Evolutionary conservation across 2,797 vertebrate genomes (phyloP).

Genomic region (Eospalax fontanierii): DNA sequence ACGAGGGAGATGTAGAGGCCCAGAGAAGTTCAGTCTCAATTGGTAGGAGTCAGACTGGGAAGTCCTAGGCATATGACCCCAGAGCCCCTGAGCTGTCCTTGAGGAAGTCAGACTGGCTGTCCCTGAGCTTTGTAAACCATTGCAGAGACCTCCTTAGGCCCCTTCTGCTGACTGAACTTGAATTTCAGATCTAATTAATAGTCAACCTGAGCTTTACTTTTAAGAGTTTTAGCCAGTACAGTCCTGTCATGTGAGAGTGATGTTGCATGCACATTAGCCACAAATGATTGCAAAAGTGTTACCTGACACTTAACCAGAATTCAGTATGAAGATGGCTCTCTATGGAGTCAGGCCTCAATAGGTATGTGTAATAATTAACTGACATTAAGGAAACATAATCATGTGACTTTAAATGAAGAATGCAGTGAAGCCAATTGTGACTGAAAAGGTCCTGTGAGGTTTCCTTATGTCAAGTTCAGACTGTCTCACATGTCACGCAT

Average conservation of each 20-base stretch:
- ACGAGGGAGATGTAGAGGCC: neutral
- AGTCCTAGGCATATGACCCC: neutral
- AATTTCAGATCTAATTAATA: slow-evolving; percentile 50
- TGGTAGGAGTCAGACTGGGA: neutral
- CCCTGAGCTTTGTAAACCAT: fast-evolving
- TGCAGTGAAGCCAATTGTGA: slow-evolving; percentile 10
- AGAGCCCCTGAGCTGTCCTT: neutral
- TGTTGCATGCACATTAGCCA: slow-evolving; percentile 79
- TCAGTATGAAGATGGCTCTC: slow-evolving; percentile 69
- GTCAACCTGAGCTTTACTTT: slow-evolving; percentile 56
- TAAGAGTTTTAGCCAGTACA: slow-evolving; percentile 53
- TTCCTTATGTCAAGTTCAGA: slow-evolving; percentile 76
- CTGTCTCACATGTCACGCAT: slow-evolving; percentile 33
- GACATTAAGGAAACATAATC: slow-evolving; percentile 81
- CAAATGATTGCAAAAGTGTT: slow-evolving; percentile 82
- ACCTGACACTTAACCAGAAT: slow-evolving; percentile 77
- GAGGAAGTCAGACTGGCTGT: neutral
- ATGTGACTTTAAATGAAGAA: slow-evolving; percentile 77
- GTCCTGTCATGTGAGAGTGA: slow-evolving; percentile 63
- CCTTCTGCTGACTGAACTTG: neutral
- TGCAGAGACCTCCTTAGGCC: neutral
- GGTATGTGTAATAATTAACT: slow-evolving; percentile 84
- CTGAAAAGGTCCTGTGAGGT: slow-evolving; percentile 48
- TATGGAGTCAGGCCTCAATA: slow-evolving; percentile 78
- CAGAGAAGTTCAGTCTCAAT: neutral